Percentiles rank a stretch among this genome's conserved stretches.
These are phyloP conservation scores for Betta splendens DNA, from an alignment of 2,797 vertebrate species.

Conservation along the genomic window DNA sequence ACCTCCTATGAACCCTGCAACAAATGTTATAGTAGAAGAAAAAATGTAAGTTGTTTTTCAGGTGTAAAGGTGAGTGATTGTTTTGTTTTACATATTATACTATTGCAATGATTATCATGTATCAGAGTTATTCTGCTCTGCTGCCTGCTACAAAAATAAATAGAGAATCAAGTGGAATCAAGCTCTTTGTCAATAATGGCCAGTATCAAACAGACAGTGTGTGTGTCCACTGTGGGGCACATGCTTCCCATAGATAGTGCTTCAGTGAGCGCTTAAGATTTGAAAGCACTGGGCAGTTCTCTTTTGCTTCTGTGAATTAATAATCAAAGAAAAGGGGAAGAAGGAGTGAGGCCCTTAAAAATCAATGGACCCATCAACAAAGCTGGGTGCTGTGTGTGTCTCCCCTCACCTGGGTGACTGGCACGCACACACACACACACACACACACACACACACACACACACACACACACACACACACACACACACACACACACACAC, in stretches of 20 bases:
- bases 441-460: constrained; percentile 3
- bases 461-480: constrained; percentile 5
- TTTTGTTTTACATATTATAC: neutral
- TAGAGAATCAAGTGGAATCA: neutral
- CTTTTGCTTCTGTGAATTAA: constrained; percentile 82
- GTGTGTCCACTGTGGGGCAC: constrained; percentile 13
- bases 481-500: constrained; percentile 3
- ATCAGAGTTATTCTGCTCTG: neutral
- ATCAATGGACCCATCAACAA: constrained; percentile 70
- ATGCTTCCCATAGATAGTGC: constrained; percentile 28
- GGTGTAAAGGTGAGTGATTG: too few relatives aligned
- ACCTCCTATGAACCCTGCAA: too few relatives aligned
- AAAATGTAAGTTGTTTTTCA: too few relatives aligned
- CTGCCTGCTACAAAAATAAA: neutral
- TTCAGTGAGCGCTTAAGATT: constrained; percentile 65
- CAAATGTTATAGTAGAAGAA: too few relatives aligned
- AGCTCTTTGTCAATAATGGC: constrained; percentile 11
- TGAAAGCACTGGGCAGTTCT: constrained; percentile 70
- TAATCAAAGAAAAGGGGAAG: constrained; percentile 74
- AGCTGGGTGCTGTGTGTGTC: constrained; percentile 52
- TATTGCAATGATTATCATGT: neutral
- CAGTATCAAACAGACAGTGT: constrained; percentile 7
- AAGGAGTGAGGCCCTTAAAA: constrained; percentile 69
- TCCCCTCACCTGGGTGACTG: constrained; percentile 57
- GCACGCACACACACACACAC: constrained; percentile 6